Conservation (phyloP, 2,113 vertebrate species). For the Ariopsis seemanni region DNA sequence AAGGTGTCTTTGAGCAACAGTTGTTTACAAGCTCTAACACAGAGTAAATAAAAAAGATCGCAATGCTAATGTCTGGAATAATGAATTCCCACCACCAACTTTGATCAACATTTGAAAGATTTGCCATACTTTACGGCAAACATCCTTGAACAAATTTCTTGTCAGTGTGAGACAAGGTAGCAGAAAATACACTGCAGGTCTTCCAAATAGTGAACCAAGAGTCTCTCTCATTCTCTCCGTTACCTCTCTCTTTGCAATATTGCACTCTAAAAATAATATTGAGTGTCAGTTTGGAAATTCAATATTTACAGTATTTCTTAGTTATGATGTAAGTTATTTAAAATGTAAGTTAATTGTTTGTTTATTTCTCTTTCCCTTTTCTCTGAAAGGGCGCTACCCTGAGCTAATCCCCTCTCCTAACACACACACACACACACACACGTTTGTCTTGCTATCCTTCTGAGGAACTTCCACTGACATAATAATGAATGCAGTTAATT, state of each 20-base stretch:
- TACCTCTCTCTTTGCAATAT: neutral
- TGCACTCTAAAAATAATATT: neutral
- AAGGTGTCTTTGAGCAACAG: neutral
- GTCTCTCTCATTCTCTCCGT: neutral
- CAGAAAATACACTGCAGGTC: neutral
- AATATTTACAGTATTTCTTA: neutral
- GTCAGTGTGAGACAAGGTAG: neutral
- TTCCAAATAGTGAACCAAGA: neutral
- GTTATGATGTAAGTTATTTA: conserved; percentile 19
- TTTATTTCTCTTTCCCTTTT: neutral
- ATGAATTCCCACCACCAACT: neutral
- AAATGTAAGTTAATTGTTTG: neutral
- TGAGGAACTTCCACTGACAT: too few species aligned
- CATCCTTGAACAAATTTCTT: neutral
- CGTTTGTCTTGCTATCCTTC: too few species aligned
- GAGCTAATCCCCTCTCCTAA: neutral
- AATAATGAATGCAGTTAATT: too few species aligned
- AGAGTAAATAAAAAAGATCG: neutral
- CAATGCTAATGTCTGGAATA: too few species aligned
- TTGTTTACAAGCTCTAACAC: neutral
- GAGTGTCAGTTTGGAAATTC: neutral
- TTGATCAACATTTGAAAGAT: neutral
- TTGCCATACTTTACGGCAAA: neutral
- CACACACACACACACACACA: neutral
- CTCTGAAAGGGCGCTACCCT: neutral